Evolutionary conservation across 2,113 vertebrate genomes (phyloP).

Genomic region (Gymnocephalus cernua): DNA sequence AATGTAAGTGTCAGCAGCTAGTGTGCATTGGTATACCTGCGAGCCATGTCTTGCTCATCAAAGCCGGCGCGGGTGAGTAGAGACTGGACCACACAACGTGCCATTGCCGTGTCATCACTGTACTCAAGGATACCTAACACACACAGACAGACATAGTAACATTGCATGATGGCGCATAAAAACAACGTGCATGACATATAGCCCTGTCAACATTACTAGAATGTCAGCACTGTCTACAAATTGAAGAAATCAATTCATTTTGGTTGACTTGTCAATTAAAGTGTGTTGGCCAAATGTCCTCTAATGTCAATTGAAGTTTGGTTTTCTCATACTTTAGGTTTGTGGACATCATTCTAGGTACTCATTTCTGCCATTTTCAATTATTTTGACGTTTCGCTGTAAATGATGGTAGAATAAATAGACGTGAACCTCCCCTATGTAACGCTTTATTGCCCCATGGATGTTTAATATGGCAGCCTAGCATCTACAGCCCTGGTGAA

Average conservation of each 20-base stretch:
- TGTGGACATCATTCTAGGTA: not conserved
- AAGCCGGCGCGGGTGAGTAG: slow-evolving; percentile 90
- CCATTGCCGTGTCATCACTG: slow-evolving; percentile 97
- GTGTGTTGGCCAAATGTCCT: not conserved
- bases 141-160: slow-evolving; percentile 9
- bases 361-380: not conserved
- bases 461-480: not conserved
- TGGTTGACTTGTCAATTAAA: not conserved
- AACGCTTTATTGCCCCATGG: not conserved
- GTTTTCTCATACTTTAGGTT: not conserved
- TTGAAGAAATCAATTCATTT: not conserved
- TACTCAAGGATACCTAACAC: slow-evolving; percentile 88
- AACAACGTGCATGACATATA: not conserved
- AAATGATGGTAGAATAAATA: not conserved
- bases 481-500: not conserved
- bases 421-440: not conserved
- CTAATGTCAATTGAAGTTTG: not conserved
- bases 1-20: not conserved
- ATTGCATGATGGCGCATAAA: not conserved
- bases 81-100: slow-evolving; percentile 93
- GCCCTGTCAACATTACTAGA: not conserved
- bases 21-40: slow-evolving; percentile 82
- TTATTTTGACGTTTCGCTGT: not conserved
- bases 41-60: slow-evolving; percentile 94
- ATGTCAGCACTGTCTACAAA: not conserved